phyloP scores from a whole-genome alignment of 2,888 invertebrate genomes.

The Epistrophella euchroma region DNA sequence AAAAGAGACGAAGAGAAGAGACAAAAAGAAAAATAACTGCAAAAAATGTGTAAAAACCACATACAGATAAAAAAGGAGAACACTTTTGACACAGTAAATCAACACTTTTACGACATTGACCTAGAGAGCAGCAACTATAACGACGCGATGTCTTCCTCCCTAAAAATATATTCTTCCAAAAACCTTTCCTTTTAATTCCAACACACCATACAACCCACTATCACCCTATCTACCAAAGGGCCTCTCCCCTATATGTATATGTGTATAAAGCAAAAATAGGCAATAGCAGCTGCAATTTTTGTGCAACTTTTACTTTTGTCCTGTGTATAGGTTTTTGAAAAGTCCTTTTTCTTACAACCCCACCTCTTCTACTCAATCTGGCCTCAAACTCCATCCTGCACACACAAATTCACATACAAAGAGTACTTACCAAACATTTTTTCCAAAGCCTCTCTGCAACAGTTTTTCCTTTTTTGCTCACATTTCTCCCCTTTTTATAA shows the following conservation, averaged over 20 bases:
- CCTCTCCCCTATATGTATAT: neutral
- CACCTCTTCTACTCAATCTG: neutral
- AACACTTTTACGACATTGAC: conserved; percentile 79
- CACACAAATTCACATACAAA: conserved; percentile 3
- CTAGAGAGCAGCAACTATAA: conserved; percentile 76
- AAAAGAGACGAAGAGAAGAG: conserved; percentile 42
- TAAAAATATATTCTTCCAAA: conserved; percentile 39
- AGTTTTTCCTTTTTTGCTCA: conserved; percentile 44
- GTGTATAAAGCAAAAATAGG: conserved; percentile 42
- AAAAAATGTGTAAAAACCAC: conserved; percentile 30
- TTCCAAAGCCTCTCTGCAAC: conserved; percentile 49
- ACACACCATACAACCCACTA: conserved; percentile 14
- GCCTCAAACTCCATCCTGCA: neutral
- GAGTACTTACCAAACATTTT: conserved; percentile 37
- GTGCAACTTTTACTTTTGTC: conserved; percentile 67
- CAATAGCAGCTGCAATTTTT: conserved; percentile 64
- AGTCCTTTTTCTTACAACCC: conserved; percentile 15
- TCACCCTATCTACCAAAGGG: conserved; percentile 15
- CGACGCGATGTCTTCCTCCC: conserved; percentile 67
- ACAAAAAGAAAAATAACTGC: conserved; percentile 17
- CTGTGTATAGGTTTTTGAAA: conserved; percentile 65
- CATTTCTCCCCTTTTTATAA: conserved; percentile 28
- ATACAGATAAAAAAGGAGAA: conserved; percentile 69
- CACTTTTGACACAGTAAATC: conserved; percentile 79
- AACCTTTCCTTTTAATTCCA: conserved; percentile 20